A percentile compares a stretch with the other conserved stretches of the same genome.
Conservation (phyloP, 2,888 invertebrate genomes). For the Clusia tigrina region DNA sequence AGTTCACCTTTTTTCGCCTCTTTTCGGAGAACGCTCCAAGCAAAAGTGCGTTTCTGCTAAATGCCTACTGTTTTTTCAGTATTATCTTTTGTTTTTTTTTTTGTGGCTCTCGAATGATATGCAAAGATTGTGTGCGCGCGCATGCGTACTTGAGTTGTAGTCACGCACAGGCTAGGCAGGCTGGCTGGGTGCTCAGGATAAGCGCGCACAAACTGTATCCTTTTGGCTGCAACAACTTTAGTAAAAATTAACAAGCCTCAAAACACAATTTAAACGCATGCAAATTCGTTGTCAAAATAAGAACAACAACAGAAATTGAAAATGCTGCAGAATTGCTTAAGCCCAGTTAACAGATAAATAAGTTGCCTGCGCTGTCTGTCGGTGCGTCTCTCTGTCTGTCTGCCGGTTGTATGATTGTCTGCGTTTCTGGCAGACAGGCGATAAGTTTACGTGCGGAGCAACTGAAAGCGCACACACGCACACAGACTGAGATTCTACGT, state of each 20-base stretch:
- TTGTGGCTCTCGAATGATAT: slow-evolving; percentile 13
- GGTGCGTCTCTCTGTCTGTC: slow-evolving; percentile 16
- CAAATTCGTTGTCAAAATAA: slow-evolving; percentile 60
- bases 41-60: slow-evolving; percentile 10
- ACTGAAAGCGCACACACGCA: slow-evolving; percentile 8
- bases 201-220: slow-evolving; percentile 42
- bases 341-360: slow-evolving; percentile 55
- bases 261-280: slow-evolving; percentile 60
- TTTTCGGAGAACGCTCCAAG: not conserved
- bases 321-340: slow-evolving; percentile 20
- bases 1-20: slow-evolving; percentile 22
- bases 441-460: slow-evolving; percentile 37
- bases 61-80: not conserved
- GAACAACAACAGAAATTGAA: slow-evolving; percentile 32
- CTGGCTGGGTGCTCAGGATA: slow-evolving; percentile 18
- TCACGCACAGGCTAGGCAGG: slow-evolving; percentile 42
- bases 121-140: slow-evolving; percentile 58
- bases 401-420: not conserved
- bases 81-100: not conserved
- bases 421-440: slow-evolving; percentile 30
- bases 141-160: slow-evolving; percentile 54
- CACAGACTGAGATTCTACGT: not conserved
- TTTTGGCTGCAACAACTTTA: slow-evolving; percentile 42
- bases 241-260: slow-evolving; percentile 58
- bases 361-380: slow-evolving; percentile 40